A percentile compares a stretch with the other conserved stretches of the same genome.
These are phyloP conservation scores for Erebia ligea DNA, from an alignment of 2,888 invertebrate genomes.

Conservation along the genomic window DNA sequence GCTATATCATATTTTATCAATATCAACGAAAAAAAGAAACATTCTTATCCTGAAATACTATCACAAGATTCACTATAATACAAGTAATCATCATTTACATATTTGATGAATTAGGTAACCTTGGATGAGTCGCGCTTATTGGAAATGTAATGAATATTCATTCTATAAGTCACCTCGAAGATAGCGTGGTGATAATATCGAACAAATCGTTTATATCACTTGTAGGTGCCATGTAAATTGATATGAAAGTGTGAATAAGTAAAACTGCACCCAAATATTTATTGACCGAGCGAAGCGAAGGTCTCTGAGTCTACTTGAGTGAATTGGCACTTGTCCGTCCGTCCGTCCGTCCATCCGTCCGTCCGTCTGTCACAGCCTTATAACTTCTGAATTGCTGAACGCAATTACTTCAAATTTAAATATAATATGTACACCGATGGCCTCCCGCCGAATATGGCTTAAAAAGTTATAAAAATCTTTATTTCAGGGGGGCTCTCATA, in stretches of 20 bases:
- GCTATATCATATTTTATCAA: not conserved
- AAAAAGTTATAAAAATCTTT: too few species aligned
- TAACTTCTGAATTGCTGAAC: too few species aligned
- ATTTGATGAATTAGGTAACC: slow-evolving; percentile 21
- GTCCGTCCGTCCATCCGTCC: too few species aligned
- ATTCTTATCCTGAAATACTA: not conserved
- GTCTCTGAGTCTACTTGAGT: too few species aligned
- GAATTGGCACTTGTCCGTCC: too few species aligned
- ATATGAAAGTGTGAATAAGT: not conserved
- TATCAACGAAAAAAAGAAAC: not conserved
- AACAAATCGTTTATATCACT: slow-evolving; percentile 1
- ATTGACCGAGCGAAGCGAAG: too few species aligned
- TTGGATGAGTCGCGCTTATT: slow-evolving; percentile 9
- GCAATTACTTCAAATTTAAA: too few species aligned
- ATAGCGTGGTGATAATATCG: slow-evolving; percentile 6
- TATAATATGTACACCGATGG: too few species aligned
- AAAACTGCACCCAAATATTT: not conserved
- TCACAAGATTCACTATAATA: not conserved
- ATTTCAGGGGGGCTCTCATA: too few species aligned
- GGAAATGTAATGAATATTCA: slow-evolving; percentile 27
- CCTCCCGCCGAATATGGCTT: too few species aligned
- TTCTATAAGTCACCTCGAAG: slow-evolving; percentile 2
- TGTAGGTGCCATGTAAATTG: not conserved
- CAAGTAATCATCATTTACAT: slow-evolving; percentile 16
- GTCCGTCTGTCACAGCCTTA: too few species aligned